A percentile compares a stretch with the other conserved stretches of the same genome.
phyloP scores from a whole-genome alignment of 2,797 vertebrate species.

The Sebastes goodei region DNA sequence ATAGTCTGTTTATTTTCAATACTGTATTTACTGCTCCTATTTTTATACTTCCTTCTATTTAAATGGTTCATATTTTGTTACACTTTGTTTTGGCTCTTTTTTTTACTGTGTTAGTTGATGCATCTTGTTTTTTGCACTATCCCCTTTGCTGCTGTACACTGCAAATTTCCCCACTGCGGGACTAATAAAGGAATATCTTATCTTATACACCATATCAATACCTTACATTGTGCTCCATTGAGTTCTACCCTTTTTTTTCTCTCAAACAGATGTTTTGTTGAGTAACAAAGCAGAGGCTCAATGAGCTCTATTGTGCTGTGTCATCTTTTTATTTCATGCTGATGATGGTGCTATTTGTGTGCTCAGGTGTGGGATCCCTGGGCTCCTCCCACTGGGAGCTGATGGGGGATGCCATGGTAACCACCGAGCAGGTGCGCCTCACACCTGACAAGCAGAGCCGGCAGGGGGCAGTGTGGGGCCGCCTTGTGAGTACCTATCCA shows the following conservation, averaged over 20 bases:
- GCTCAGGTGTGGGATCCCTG: slow-evolving; percentile 88
- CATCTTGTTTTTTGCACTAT: too few species aligned
- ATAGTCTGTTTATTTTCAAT: too few species aligned
- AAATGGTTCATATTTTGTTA: too few species aligned
- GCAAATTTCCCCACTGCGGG: too few species aligned
- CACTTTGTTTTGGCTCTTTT: too few species aligned
- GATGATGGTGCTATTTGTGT: slow-evolving; percentile 12
- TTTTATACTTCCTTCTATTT: too few species aligned
- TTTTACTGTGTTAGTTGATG: too few species aligned
- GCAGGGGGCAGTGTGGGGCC: slow-evolving; percentile 95
- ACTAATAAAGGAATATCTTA: too few species aligned
- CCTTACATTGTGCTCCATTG: not conserved
- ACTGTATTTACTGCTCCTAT: too few species aligned
- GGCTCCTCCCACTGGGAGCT: slow-evolving; percentile 93
- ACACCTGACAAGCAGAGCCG: slow-evolving; percentile 95
- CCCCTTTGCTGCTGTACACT: too few species aligned
- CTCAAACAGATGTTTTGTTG: not conserved
- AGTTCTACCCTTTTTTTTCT: not conserved
- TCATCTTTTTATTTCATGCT: slow-evolving; percentile 25
- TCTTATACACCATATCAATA: too few species aligned
- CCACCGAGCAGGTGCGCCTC: slow-evolving; percentile 92
- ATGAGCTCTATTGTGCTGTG: slow-evolving; percentile 2
- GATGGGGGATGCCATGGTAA: slow-evolving; percentile 93
- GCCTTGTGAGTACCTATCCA: slow-evolving; percentile 84
- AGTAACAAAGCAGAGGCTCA: not conserved